phyloP scores from a whole-genome alignment of 2,888 invertebrate species.

The Ormyrus pomaceus region DNA sequence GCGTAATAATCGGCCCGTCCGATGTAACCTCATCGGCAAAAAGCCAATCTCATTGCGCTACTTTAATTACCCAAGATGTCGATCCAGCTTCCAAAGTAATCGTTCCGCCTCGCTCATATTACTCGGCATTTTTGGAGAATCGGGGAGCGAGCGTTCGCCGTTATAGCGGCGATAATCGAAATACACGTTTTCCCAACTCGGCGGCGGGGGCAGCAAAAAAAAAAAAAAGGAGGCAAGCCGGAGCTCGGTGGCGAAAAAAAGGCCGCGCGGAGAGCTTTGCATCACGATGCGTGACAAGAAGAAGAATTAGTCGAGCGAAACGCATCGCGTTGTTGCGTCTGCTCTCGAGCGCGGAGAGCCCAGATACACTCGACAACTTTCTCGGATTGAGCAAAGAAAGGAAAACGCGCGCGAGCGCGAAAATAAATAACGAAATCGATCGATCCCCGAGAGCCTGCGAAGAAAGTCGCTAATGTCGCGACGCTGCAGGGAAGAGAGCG shows the following conservation, averaged over 20 bases:
- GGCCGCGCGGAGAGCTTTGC: conserved; percentile 29
- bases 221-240: background rate
- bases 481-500: too few species aligned
- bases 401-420: conserved; percentile 41
- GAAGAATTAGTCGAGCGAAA: conserved; percentile 55
- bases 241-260: background rate
- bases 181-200: conserved; percentile 32
- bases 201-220: background rate
- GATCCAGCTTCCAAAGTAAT: conserved; percentile 3
- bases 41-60: conserved; percentile 31
- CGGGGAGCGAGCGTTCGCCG: background rate
- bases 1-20: conserved; percentile 34
- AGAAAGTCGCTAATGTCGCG: conserved; percentile 41
- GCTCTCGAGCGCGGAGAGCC: conserved; percentile 1
- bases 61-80: conserved; percentile 44
- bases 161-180: background rate
- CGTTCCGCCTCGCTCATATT: conserved; percentile 8
- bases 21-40: conserved; percentile 31
- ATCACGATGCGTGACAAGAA: conserved; percentile 54
- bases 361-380: conserved; percentile 39
- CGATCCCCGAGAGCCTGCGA: conserved; percentile 2
- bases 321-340: conserved; percentile 43
- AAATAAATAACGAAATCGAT: conserved; percentile 56
- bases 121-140: conserved; percentile 14
- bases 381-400: conserved; percentile 56